These are phyloP conservation scores for Raja brachyura DNA, from an alignment of 2,113 vertebrate species.

Conservation along the genomic window DNA sequence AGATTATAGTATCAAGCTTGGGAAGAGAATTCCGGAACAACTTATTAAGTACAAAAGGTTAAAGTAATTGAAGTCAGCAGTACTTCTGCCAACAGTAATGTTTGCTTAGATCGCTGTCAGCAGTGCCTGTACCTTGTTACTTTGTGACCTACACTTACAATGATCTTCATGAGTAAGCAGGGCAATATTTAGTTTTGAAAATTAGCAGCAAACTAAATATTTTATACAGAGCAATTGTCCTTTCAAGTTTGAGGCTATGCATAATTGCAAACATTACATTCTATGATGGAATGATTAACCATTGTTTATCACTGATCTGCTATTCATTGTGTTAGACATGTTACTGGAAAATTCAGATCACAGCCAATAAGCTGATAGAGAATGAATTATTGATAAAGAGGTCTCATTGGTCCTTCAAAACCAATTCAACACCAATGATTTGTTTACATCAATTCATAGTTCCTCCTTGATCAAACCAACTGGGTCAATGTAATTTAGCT, in stretches of 20 bases:
- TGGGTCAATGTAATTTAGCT: neutral
- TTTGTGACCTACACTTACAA: neutral
- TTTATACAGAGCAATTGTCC: neutral
- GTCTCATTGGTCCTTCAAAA: neutral
- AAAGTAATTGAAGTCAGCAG: constrained; percentile 26
- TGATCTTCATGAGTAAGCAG: neutral
- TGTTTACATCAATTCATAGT: neutral
- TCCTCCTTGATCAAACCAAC: neutral
- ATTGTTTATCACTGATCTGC: neutral
- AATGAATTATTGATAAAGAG: neutral
- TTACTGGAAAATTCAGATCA: neutral
- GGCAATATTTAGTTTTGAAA: neutral
- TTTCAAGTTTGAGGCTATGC: neutral
- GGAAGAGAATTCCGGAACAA: constrained; percentile 2
- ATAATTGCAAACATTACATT: neutral
- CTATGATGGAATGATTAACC: neutral
- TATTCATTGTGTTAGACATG: neutral
- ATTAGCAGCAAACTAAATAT: neutral
- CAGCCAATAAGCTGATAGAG: neutral
- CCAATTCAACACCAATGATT: neutral
- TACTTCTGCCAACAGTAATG: constrained; percentile 31
- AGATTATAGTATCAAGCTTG: constrained; percentile 5
- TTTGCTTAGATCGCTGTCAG: constrained; percentile 19
- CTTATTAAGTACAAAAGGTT: constrained; percentile 19
- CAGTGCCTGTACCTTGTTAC: constrained; percentile 9